phyloP scores from a whole-genome alignment of 2,113 vertebrate species.

The Chaetorhynchus papuensis region DNA sequence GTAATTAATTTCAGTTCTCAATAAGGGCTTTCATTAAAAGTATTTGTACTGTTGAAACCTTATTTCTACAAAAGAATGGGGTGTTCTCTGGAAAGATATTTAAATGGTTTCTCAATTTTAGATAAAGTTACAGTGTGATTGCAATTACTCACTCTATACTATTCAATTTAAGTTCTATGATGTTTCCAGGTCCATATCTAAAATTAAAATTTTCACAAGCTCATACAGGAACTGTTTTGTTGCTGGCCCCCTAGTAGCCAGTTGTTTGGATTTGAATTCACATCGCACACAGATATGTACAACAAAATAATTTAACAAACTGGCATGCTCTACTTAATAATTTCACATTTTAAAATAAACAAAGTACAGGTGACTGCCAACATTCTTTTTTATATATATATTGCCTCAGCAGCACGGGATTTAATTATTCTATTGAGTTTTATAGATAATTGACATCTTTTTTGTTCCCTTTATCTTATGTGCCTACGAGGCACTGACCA shows the following conservation, averaged over 20 bases:
- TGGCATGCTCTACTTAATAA: background rate
- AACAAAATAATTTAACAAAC: background rate
- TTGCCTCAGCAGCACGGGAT: background rate
- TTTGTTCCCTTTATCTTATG: background rate
- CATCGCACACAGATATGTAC: background rate
- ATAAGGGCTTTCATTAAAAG: background rate
- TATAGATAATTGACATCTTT: background rate
- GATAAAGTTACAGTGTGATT: background rate
- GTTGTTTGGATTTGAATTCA: background rate
- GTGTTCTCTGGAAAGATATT: background rate
- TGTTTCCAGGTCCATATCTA: background rate
- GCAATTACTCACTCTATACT: background rate
- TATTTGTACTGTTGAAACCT: background rate
- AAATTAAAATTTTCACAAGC: background rate
- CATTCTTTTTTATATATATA: background rate
- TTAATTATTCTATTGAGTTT: background rate
- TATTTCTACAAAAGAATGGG: background rate
- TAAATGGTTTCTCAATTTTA: background rate
- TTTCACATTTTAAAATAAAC: background rate
- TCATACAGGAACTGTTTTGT: background rate
- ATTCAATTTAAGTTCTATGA: background rate
- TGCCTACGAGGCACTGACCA: background rate
- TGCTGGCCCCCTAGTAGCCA: background rate
- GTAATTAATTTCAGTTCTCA: constrained; percentile 26
- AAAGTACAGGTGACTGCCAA: background rate